Base-by-base conservation (phyloP, 2,113 vertebrate species). In the Bucco capensis region DNA sequence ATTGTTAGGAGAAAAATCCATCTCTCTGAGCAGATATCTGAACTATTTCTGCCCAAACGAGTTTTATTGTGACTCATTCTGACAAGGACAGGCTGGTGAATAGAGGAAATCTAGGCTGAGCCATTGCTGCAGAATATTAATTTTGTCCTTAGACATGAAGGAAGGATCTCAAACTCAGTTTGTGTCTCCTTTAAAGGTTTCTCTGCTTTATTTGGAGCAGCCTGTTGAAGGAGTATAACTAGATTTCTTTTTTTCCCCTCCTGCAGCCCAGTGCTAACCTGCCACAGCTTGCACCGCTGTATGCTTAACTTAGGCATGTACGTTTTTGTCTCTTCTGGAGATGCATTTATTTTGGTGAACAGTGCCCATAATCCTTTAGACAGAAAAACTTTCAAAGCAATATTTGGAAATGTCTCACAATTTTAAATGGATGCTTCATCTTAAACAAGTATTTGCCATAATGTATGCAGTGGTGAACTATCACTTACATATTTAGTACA, bases 361-460 rank as follows among this genome's bases (percentile, higher is more conserved):
- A 94, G 87, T 91, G 94, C 86, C 93, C 91, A 56, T 92, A 83
- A 92, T 86, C 92, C 85, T 95, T 92, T 72, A 93, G 85, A 80
- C 67, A 92, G 90, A 96, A 90, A 95, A 88, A 38, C 60, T 71
- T 94, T 83, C 69, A 92, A 96, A 91, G 50, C 96, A 96, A 95
- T 94, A 84, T 84, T 81, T 93, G 58, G 78, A 96, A 93, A 95
- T 5, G 74, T 95, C 83, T 95, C 85, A 40, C 84, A 77, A 91
- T 96, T 96, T 96, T 53, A 95, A 90, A 94, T 40, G 92, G 89
- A 95, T 94, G 94, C 73, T 93, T 96, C 86, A 67, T 90, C 89
- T 91, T 89, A 86, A 94, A 92, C 89, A 93, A 81, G 88, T 93
- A 89, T 96, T 96, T 95, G 94, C 72, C 66, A 50, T 86, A 70